Evolutionary conservation across 2,113 vertebrate genomes (phyloP).

Genomic region (Alouatta palliata): DNA sequence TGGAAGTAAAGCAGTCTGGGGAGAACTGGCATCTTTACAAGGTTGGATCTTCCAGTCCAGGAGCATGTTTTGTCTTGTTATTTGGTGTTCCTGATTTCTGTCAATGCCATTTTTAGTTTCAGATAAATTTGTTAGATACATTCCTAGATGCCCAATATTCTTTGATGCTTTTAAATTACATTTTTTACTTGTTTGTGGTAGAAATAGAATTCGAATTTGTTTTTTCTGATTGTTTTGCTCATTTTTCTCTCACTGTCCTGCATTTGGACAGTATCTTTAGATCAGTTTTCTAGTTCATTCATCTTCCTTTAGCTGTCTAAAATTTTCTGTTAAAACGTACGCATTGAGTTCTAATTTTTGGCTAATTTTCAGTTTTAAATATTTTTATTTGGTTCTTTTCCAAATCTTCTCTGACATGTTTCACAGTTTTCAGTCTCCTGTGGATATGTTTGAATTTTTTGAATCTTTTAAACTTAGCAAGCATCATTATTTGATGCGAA

Average conservation of each 20-base stretch:
- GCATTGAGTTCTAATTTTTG: accelerated
- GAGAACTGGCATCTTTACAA: accelerated
- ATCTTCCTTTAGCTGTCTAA: neutral
- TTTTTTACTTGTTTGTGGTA: accelerated
- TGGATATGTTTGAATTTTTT: neutral
- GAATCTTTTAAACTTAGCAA: neutral
- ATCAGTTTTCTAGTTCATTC: accelerated
- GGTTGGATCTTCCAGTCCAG: accelerated
- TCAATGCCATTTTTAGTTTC: accelerated
- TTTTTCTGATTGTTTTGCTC: no score
- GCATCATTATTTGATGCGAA: accelerated
- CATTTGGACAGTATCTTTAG: accelerated
- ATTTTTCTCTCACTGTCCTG: neutral
- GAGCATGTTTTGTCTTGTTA: accelerated
- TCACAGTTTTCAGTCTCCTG: neutral
- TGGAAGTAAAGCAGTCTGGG: neutral
- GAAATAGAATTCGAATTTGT: accelerated
- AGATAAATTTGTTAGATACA: accelerated
- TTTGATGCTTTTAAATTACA: accelerated
- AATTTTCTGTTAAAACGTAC: accelerated
- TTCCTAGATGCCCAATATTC: accelerated
- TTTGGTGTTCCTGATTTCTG: neutral
- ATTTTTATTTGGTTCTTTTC: neutral
- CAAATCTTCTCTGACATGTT: neutral
- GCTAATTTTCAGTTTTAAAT: neutral